Base-by-base conservation (phyloP, 2,113 vertebrate species). In the Nyctibius bracteatus region DNA sequence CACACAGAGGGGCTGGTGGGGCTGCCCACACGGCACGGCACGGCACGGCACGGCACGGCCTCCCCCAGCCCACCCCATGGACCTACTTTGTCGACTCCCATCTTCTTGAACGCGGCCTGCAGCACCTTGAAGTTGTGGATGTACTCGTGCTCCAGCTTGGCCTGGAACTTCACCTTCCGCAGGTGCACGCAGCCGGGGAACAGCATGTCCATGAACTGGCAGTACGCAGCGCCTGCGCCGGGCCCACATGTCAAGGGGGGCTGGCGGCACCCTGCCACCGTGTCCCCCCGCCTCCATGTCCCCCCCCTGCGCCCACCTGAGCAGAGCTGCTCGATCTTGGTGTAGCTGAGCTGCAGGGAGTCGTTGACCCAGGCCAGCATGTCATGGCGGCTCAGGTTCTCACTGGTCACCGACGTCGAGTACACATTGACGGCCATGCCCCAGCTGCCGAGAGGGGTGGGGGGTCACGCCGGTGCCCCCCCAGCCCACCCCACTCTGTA, bases 191-290 rank as follows among this genome's bases (percentile, higher is more conserved):
- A 99, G 71, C 99, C 99, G 0, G 99, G 99, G 96, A 99, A 99
- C 96, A 99, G 98, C 99, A 99, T 99, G 97, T 99, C 99, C 99
- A 99, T 99, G 98, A 99, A 99, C 98, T 99, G 99, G 98, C 99
- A 99, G 70, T 99, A 99, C 1, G 99, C 99, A 25, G 99, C 99
- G 66, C 99, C 99, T 99, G 97, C 1, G 18, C 75, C 96, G 16
- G 73, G 35, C 25, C 44, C 52, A 33, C 7, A 57, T 7, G 44
- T 86, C 89, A 90, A 9, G 27, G 35, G 24, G 44, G 24, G 9
- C 22, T 3, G 8, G 44, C 12, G 21, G 25, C 51, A 15, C 52
- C 41, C 17, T 2, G 10, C 8, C 5, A 3, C 33, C 10, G 0
- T n/a, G n/a, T n/a, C n/a, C n/a, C n/a, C n/a, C n/a, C n/a, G n/a